Evolutionary conservation across 2,113 vertebrate species (phyloP), one percentile per base, ranked within the genome.

Genomic region (Phainopepla nitens): DNA sequence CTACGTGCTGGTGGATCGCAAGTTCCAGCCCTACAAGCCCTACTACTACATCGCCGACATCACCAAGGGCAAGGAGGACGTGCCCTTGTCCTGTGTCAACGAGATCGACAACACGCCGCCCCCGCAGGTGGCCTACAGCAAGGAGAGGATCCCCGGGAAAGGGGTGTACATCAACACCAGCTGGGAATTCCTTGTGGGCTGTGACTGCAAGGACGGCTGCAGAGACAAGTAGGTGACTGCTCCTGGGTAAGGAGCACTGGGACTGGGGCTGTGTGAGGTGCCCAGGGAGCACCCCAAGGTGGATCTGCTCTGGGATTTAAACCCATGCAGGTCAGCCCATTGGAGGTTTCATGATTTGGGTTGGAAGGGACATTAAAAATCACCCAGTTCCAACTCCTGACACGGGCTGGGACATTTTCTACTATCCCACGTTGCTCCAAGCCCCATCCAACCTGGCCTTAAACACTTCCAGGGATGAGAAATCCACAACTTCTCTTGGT

Each of bases 21-120:
- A 98, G 77, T 99, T 99, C 96, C 99, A 99, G 93, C 99, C 99
- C 1, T 99, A 98, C 96, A 99, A 98, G 44, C 99, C 99, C 0
- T 99, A 98, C 96, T 99, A 99, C 96, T 99, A 99, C 97, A 99
- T 99, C 81, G 96, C 97, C 1, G 99, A 99, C 97, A 99, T 99
- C 87, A 99, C 99, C 8, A 89, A 96, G 15, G 99, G 99, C 42
- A 98, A 92, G 53, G 99, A 99, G 97, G 99, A 99, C 73, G 99
- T 99, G 92, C 98, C 99, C 0, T 97, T 99, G 8, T 99, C 99
- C 35, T 99, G 99, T 1, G 99, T 99, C 96, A 99, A 99, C 11
- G 99, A 99, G 97, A 99, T 99, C 13, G 99, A 99, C 87, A 97
- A 47, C 89, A 99, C 98, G 0, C 98, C 99, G 0, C 99, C 99